Evolutionary conservation across 2,888 invertebrate genomes (phyloP), one percentile per base, ranked within the genome.

Genomic region (Boloria euphrosyne): DNA sequence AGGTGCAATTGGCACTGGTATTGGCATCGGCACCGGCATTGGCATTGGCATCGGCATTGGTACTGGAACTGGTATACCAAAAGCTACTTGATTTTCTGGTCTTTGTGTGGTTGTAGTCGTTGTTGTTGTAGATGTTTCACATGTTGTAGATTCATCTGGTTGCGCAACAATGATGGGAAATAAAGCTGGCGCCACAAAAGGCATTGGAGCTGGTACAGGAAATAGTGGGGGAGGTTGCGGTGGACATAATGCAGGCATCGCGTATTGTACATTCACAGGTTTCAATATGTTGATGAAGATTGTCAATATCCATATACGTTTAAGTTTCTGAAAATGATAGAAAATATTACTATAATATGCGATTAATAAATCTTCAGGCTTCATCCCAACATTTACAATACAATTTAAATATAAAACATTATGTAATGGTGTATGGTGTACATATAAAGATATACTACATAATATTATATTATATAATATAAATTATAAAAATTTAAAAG

Each of bases 31-130:
- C 38, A 54, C 46, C 18, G 62, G 55, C 18, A 55, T 57, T 31
- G 38, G 38, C 17, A 46, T 14, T 14, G 57, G 46, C n/a, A 57
- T 22, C 22, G 22, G 22, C 22, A 22, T 22, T 14, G 55, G 55
- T 18, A 44, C 31, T 16, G 16, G 75, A 61, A 80, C 62, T 1
- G 81, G 77, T 4, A 77, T 49, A 4, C 79, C 72, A 53, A 75
- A 57, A 2, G 66, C 68, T 18, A 63, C 62, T 13, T 63, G 68
- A 43, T 57, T 51, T 43, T 63, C 59, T 38, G 65, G 69, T 47
- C 60, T 63, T 14, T 68, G 64, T 13, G 73, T 70, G 1, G 73
- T 73, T 2, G 72, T 69, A 2, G 73, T 70, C 0, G 69, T 69
- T 7, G 64, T 64, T n/a, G 64, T 63, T 4, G 47, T 49, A 38